Conservation (phyloP, 2,888 invertebrate species). For the Megastigmus dorsalis region DNA sequence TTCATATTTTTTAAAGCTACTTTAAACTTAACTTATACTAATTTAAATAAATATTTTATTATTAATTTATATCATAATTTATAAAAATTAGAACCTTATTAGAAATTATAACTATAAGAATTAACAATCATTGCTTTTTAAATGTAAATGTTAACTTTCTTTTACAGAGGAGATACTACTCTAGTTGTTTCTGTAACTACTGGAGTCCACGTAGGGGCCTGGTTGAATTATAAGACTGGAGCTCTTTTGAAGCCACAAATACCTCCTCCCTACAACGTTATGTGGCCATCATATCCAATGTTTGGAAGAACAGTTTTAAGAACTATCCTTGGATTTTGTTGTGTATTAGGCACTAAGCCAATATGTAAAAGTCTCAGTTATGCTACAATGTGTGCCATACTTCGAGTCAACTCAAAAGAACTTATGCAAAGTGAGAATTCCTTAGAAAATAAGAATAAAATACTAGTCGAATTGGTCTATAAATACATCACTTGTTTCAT, state of each 20-base stretch:
- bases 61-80: no score
- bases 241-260: slow-evolving; percentile 78
- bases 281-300: slow-evolving; percentile 87
- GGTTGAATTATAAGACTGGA: slow-evolving; percentile 90
- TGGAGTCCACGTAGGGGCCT: slow-evolving; percentile 86
- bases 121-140: no score
- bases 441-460: slow-evolving; percentile 82
- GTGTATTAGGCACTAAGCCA: slow-evolving; percentile 82
- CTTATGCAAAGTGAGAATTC: slow-evolving; percentile 81
- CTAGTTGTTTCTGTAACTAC: slow-evolving; percentile 89
- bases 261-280: slow-evolving; percentile 85
- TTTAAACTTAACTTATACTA: no score
- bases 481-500: slow-evolving; percentile 88
- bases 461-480: slow-evolving; percentile 86
- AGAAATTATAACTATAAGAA: no score
- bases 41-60: no score
- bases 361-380: slow-evolving; percentile 83
- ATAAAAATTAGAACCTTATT: no score
- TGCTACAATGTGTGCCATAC: slow-evolving; percentile 82
- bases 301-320: slow-evolving; percentile 81
- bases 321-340: slow-evolving; percentile 84
- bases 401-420: slow-evolving; percentile 81
- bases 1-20: no score
- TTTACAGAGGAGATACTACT: slow-evolving; percentile 89
- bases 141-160: no score